These are phyloP conservation scores for Cotesia congregata DNA, from an alignment of 2,888 invertebrate genomes.

Conservation along the genomic window DNA sequence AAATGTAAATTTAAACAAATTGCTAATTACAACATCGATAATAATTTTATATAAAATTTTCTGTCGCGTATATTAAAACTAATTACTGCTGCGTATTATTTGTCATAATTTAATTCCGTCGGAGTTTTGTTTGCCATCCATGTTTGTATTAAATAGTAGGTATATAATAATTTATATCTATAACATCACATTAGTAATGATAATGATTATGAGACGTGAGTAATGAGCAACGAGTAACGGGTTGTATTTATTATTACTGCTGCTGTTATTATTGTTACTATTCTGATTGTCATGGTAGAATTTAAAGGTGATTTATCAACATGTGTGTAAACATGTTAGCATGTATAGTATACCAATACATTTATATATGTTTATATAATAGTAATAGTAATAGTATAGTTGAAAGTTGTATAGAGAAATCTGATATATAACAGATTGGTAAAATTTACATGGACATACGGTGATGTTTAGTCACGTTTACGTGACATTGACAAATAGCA, in stretches of 20 bases:
- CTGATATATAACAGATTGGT: constrained; percentile 42
- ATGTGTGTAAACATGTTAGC: not conserved
- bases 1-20: too few species aligned
- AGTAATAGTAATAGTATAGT: not conserved
- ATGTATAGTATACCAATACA: constrained; percentile 12
- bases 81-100: too few species aligned
- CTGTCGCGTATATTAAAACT: too few species aligned
- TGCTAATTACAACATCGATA: too few species aligned
- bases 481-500: constrained; percentile 51
- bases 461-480: constrained; percentile 49
- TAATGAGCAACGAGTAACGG: not conserved
- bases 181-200: not conserved
- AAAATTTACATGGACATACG: constrained; percentile 42
- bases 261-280: not conserved
- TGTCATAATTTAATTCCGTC: too few species aligned
- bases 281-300: not conserved
- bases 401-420: not conserved
- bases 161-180: too few species aligned
- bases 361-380: not conserved
- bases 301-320: not conserved
- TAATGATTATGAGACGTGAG: not conserved
- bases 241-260: not conserved
- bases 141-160: too few species aligned
- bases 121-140: too few species aligned
- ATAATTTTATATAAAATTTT: too few species aligned